These are phyloP conservation scores for Nannoperca obscura DNA, from an alignment of 2,797 vertebrate species.

Conservation along the genomic window DNA sequence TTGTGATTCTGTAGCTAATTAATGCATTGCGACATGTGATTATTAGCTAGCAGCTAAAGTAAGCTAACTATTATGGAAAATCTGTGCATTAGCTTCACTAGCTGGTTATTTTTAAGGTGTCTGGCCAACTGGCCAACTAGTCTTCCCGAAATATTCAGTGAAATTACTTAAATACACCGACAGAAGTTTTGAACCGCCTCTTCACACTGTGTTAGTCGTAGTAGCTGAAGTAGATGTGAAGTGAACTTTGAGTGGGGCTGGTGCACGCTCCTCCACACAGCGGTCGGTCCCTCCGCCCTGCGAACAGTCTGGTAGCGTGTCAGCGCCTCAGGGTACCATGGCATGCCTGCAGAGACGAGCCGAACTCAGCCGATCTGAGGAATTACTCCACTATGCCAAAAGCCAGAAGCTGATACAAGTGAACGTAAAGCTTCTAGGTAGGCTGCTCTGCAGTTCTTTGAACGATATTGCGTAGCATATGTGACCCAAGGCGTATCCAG, in stretches of 20 bases:
- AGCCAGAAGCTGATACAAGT: slow-evolving; percentile 50
- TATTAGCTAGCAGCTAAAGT: not conserved
- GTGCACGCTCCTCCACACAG: slow-evolving; percentile 66
- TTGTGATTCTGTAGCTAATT: not conserved
- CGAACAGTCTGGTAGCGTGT: not conserved
- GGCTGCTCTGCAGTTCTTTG: slow-evolving; percentile 13
- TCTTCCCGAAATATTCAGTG: not conserved
- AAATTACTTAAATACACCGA: not conserved
- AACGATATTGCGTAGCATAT: not conserved
- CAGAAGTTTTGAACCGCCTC: too few species aligned
- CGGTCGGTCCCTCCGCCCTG: not conserved
- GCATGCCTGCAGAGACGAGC: slow-evolving; percentile 68
- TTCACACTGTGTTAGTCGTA: too few species aligned
- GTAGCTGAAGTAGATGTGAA: not conserved
- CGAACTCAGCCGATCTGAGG: slow-evolving; percentile 71
- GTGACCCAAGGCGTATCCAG: not conserved
- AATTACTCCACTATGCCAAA: slow-evolving; percentile 46
- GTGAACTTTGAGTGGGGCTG: slow-evolving; percentile 75
- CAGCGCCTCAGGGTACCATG: slow-evolving; percentile 66
- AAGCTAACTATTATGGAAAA: not conserved
- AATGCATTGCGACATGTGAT: not conserved
- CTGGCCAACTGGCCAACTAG: not conserved
- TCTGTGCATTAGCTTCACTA: not conserved
- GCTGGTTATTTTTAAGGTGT: not conserved
- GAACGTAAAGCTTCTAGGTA: slow-evolving; percentile 81